phyloP scores from a whole-genome alignment of 1,140 invertebrate genomes.

The Penaeus japonicus region DNA sequence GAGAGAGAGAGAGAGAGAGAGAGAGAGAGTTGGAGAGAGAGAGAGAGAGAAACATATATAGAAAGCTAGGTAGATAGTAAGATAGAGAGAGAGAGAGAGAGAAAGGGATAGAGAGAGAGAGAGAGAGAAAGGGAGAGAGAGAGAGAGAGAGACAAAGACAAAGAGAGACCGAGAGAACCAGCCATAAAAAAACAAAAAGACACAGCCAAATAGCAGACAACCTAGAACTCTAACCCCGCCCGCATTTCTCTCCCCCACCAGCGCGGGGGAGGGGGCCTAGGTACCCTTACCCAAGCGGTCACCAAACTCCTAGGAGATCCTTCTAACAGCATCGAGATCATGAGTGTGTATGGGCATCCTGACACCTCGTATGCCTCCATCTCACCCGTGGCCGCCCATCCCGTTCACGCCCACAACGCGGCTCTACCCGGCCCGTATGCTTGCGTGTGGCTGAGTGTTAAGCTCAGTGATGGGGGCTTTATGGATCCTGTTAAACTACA shows the following conservation, averaged over 20 bases:
- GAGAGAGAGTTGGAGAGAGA: no score
- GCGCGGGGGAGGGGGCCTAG: not conserved
- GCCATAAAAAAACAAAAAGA: no score
- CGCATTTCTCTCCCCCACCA: not conserved
- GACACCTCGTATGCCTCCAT: not conserved
- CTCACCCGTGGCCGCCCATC: not conserved
- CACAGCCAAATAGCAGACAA: no score
- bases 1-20: no score
- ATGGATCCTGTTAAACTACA: not conserved
- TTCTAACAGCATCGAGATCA: not conserved
- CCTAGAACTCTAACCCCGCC: no score
- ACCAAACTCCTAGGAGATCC: not conserved
- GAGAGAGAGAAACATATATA: no score
- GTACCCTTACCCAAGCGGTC: not conserved
- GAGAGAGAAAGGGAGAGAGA: no score
- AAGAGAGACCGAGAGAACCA: no score
- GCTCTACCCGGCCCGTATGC: not conserved
- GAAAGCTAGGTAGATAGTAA: no score
- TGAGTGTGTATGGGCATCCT: not conserved
- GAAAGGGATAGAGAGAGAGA: no score
- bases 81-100: no score
- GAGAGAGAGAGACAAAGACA: no score
- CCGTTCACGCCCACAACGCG: not conserved
- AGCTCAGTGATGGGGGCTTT: not conserved
- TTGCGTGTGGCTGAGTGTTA: not conserved